These are phyloP conservation scores for Eptesicus fuscus DNA, from an alignment of 2,113 vertebrate species.

Conservation along the genomic window DNA sequence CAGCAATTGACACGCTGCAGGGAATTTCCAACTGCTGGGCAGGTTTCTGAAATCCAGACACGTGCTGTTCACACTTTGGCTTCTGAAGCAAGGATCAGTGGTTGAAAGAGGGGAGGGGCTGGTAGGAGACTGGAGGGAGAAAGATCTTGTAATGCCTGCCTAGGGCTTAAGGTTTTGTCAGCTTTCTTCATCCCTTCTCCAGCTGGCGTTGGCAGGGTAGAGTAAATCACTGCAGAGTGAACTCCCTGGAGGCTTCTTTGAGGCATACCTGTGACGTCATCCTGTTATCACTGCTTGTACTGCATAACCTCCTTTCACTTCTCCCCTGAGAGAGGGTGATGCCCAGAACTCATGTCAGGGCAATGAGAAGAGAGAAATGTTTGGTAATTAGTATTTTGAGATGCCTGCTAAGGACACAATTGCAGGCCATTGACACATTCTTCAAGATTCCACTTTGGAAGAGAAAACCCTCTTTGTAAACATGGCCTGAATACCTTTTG, in stretches of 20 bases:
- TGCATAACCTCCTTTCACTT: slow-evolving; percentile 73
- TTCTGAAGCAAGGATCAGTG: slow-evolving; percentile 77
- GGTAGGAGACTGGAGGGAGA: slow-evolving; percentile 83
- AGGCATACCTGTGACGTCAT: slow-evolving; percentile 66
- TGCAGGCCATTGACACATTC: slow-evolving; percentile 42
- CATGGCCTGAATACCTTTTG: neutral
- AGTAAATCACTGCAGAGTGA: slow-evolving; percentile 52
- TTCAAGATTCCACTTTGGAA: slow-evolving; percentile 47
- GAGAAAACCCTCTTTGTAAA: slow-evolving; percentile 29
- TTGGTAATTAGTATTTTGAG: slow-evolving; percentile 73
- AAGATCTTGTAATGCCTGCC: slow-evolving; percentile 61
- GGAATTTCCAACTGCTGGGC: slow-evolving; percentile 83
- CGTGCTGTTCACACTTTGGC: slow-evolving; percentile 78
- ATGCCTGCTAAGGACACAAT: slow-evolving; percentile 67
- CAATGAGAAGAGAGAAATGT: slow-evolving; percentile 68
- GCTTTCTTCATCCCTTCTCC: slow-evolving; percentile 71
- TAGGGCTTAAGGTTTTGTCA: slow-evolving; percentile 53
- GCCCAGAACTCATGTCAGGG: slow-evolving; percentile 75
- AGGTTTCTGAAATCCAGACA: slow-evolving; percentile 82
- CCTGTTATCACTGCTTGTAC: slow-evolving; percentile 66
- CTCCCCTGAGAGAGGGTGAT: slow-evolving; percentile 71
- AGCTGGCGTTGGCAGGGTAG: slow-evolving; percentile 54
- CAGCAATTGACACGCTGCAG: slow-evolving; percentile 75
- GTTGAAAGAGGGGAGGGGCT: slow-evolving; percentile 79
- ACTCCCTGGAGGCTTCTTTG: slow-evolving; percentile 66